Evolutionary conservation across 2,797 vertebrate genomes (phyloP), one percentile per base, ranked within the genome.

Genomic region (Sphaeramia orbicularis): DNA sequence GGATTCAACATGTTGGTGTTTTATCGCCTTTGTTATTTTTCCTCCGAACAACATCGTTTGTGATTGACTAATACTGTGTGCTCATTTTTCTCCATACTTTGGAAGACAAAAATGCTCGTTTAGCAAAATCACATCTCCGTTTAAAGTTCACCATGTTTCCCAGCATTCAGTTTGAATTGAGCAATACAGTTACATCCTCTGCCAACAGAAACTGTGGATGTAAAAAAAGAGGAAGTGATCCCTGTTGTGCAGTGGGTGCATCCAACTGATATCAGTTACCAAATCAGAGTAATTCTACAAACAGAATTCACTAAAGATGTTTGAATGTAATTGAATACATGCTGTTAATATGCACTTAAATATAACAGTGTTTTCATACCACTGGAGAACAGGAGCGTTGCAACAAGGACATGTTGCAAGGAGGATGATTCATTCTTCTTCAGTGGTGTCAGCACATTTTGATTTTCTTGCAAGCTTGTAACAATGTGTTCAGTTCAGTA

Each of bases 161-260:
- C 52, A 78, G 64, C 51, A 72, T 49, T 65, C 64, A 54, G 62
- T 73, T 75, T 74, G 69, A 16, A 41, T 91, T 92, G 85, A 78
- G 87, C 83, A 92, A 91, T 76, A 54, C 40, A 10, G n/a, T 74
- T 50, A 86, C 85, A 88, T 88, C 82, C 86, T 84, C 65, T 81
- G 50, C 55, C 57, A 67, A 18, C 41, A 70, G 44, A 84, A 78
- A 83, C 79, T 88, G 87, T 89, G 86, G 85, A 83, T 80, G 79
- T 83, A 78, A 87, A 90, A 92, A 89, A 62, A n/a, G n/a, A 61
- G 86, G 89, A 92, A 92, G 81, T 41, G 85, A 65, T 76, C 45
- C 74, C 65, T 92, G 60, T 21, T 2, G 15, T 58, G 38, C 59
- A 81, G 35, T 14, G 15, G 47, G 61, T 57, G 70, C 65, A 83